A percentile compares a stretch with the other conserved stretches of the same genome.
These are phyloP conservation scores for Aptenodytes forsteri DNA, from an alignment of 2,113 vertebrate genomes.

Conservation along the genomic window DNA sequence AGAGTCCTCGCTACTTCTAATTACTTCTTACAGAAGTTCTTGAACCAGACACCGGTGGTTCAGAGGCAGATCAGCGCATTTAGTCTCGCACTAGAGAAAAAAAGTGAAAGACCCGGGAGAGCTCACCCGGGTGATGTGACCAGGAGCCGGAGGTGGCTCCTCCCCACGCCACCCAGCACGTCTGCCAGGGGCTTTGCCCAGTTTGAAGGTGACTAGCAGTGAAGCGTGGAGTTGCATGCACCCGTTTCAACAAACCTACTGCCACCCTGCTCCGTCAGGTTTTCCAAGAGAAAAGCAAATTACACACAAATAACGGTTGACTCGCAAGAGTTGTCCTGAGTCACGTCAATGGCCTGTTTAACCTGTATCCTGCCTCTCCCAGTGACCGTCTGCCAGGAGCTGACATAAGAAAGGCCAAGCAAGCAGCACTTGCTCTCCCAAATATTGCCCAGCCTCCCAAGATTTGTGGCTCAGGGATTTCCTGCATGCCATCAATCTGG, in stretches of 20 bases:
- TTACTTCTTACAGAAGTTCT: neutral
- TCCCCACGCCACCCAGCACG: fast-evolving
- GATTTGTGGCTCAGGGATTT: neutral
- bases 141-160: neutral
- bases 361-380: neutral
- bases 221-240: neutral
- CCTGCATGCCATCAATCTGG: neutral
- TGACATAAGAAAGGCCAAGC: neutral
- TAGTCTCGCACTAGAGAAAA: neutral
- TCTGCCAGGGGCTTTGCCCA: neutral
- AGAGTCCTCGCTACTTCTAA: fast-evolving
- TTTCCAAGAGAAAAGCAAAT: neutral
- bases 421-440: neutral
- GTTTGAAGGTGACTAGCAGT: neutral
- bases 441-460: neutral
- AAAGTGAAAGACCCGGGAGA: neutral
- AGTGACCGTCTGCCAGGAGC: neutral
- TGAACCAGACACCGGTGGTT: neutral
- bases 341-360: neutral
- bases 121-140: neutral
- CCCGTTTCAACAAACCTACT: neutral
- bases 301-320: neutral
- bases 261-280: neutral
- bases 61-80: neutral
- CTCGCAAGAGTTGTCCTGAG: fast-evolving